Conservation (phyloP, 2,888 invertebrate genomes). For the Seira sanloemensis region DNA sequence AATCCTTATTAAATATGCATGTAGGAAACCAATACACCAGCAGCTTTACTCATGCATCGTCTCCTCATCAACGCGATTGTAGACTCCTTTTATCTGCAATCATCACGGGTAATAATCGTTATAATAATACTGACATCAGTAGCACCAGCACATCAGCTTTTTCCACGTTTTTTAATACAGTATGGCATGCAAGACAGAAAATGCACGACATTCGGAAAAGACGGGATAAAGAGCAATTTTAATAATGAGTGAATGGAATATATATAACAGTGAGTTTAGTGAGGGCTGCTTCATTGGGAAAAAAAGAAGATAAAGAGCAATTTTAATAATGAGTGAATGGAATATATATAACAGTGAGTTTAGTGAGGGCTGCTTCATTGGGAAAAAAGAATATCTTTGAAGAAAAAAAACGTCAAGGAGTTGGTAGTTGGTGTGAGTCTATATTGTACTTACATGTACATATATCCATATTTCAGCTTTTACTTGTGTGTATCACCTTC, state of each 20-base stretch:
- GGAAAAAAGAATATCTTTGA: neutral
- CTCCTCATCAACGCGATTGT: neutral
- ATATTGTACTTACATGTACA: too few species aligned
- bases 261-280: too few species aligned
- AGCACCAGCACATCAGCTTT: too few species aligned
- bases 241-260: conserved; percentile 48
- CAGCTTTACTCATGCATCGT: neutral
- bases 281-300: too few species aligned
- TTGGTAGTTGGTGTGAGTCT: too few species aligned
- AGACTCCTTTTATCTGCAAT: neutral
- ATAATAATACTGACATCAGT: neutral
- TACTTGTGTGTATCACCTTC: neutral
- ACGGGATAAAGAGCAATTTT: conserved; percentile 43
- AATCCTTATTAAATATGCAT: neutral
- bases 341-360: too few species aligned
- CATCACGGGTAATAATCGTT: neutral
- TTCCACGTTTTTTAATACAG: too few species aligned
- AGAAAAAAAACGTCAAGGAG: neutral
- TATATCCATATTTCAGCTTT: neutral
- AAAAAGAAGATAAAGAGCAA: conserved; percentile 34
- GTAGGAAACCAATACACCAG: neutral
- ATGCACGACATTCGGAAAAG: conserved; percentile 25
- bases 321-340: conserved; percentile 56
- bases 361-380: too few species aligned
- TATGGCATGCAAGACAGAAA: conserved; percentile 14